A percentile compares a stretch with the other conserved stretches of the same genome.
Conservation (phyloP, 2,113 vertebrate species). For the Takifugu bimaculatus region DNA sequence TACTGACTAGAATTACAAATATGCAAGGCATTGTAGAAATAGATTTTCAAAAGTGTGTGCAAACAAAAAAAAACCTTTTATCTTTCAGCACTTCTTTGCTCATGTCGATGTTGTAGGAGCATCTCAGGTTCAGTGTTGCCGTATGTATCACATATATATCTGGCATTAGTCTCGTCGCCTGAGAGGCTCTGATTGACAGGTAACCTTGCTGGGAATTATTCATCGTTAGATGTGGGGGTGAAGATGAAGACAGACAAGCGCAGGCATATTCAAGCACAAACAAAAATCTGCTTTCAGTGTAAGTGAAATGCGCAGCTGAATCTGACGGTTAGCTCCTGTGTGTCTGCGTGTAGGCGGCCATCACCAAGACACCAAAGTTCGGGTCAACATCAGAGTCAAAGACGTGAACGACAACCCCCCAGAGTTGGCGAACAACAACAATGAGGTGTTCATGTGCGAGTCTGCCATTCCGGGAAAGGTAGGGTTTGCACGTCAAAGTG, state of each 20-base stretch:
- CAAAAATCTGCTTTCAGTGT: constrained; percentile 6
- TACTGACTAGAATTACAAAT: constrained; percentile 51
- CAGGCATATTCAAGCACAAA: constrained; percentile 5
- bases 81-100: background rate
- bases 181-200: constrained; percentile 36
- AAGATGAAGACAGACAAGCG: constrained; percentile 1
- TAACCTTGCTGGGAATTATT: constrained; percentile 20
- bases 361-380: constrained; percentile 90
- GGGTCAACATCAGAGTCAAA: constrained; percentile 87
- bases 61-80: too few relatives aligned
- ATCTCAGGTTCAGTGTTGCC: background rate
- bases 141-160: background rate
- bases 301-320: background rate
- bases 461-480: constrained; percentile 85
- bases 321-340: constrained; percentile 3
- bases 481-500: constrained; percentile 16
- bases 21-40: constrained; percentile 32
- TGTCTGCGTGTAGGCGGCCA: constrained; percentile 78
- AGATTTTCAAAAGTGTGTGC: background rate
- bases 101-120: constrained; percentile 2
- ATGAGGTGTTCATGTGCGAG: constrained; percentile 92
- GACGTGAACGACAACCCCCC: constrained; percentile 93
- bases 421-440: constrained; percentile 84
- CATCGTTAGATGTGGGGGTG: constrained; percentile 8
- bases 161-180: constrained; percentile 17